Evolutionary conservation across 2,888 invertebrate genomes (phyloP).

Genomic region (Drosophila algonquin): DNA sequence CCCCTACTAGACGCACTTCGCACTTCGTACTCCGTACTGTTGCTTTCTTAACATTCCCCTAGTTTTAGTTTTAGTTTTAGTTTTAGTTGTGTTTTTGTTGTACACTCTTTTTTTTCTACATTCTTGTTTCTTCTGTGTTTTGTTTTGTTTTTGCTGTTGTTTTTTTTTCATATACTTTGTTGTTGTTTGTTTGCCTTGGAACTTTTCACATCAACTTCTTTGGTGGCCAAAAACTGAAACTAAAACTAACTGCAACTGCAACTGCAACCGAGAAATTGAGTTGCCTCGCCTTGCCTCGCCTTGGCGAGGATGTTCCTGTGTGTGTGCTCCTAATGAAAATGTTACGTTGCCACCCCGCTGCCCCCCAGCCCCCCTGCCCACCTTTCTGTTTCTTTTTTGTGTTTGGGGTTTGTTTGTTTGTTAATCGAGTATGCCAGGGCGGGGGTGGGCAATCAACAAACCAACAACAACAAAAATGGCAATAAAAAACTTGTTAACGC

Average conservation of each 20-base stretch:
- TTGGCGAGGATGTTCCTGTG: slow-evolving; percentile 51
- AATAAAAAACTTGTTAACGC: slow-evolving; percentile 59
- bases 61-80: slow-evolving; percentile 15
- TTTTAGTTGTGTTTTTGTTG: slow-evolving; percentile 1
- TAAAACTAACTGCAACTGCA: slow-evolving; percentile 42
- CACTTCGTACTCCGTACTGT: neutral
- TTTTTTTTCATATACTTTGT: slow-evolving; percentile 24
- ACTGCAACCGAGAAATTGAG: slow-evolving; percentile 52
- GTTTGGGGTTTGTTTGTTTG: slow-evolving; percentile 27
- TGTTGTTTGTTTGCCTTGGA: slow-evolving; percentile 44
- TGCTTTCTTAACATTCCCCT: slow-evolving; percentile 35
- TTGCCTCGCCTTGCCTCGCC: slow-evolving; percentile 23
- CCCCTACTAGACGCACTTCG: slow-evolving; percentile 5
- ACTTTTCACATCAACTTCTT: slow-evolving; percentile 74
- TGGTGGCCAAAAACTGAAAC: slow-evolving; percentile 53
- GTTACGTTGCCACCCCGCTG: slow-evolving; percentile 37
- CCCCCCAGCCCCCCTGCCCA: neutral
- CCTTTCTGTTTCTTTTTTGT: slow-evolving; percentile 13
- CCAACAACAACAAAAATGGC: slow-evolving; percentile 1
- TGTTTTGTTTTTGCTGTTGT: neutral
- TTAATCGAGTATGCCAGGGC: slow-evolving; percentile 53
- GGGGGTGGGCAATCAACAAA: slow-evolving; percentile 39
- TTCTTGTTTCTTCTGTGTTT: too few species aligned
- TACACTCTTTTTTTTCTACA: neutral
- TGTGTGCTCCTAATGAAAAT: slow-evolving; percentile 70